Conservation (phyloP, 2,113 vertebrate species). For the Microcebus griseorufus region DNA sequence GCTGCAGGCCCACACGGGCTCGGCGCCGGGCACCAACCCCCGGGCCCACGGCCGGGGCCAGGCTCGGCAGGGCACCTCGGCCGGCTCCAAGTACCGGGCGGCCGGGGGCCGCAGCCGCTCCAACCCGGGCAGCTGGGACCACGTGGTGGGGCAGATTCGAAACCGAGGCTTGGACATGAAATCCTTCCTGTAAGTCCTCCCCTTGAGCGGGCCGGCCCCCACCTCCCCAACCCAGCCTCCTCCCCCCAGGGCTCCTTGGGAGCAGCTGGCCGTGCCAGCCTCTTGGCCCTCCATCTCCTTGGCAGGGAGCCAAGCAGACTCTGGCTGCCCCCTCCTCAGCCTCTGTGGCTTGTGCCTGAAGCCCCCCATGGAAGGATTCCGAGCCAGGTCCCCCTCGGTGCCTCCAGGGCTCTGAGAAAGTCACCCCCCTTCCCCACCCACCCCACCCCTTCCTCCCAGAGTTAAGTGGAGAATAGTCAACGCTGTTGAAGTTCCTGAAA, state of each 20-base stretch:
- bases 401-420: background rate
- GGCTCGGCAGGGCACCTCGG: constrained; percentile 84
- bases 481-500: background rate
- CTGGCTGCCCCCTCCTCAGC: background rate
- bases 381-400: background rate
- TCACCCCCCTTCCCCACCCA: background rate
- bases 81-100: constrained; percentile 89
- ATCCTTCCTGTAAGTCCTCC: constrained; percentile 97
- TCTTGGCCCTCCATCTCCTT: background rate
- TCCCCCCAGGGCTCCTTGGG: background rate
- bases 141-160: constrained; percentile 98
- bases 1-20: constrained; percentile 89
- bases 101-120: constrained; percentile 89
- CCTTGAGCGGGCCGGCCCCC: background rate
- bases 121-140: constrained; percentile 97
- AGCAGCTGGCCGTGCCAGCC: background rate
- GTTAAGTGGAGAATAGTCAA: background rate
- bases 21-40: constrained; percentile 84
- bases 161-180: constrained; percentile 98
- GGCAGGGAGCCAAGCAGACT: background rate
- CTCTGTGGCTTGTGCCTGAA: background rate
- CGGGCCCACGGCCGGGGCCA: constrained; percentile 85
- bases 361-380: background rate
- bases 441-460: too few species aligned
- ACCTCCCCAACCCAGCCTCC: background rate